Percentiles rank a stretch among this genome's conserved stretches.
Evolutionary conservation across 2,888 invertebrate genomes (phyloP).

Genomic region (Lydus trimaculatus): DNA sequence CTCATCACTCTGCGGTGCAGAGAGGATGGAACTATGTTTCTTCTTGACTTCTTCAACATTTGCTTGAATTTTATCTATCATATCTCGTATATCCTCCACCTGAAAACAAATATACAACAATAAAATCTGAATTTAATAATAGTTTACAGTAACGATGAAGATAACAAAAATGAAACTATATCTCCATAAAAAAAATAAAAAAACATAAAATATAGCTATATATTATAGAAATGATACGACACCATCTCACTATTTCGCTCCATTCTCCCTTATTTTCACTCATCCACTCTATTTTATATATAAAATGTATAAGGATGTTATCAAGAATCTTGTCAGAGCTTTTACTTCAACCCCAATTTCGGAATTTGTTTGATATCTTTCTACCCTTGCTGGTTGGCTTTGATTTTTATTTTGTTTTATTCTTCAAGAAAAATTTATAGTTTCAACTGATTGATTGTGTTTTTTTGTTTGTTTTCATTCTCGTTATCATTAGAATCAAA

Average conservation of each 20-base stretch:
- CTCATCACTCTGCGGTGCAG: conserved; percentile 98
- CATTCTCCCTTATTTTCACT: neutral
- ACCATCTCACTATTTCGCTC: neutral
- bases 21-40: conserved; percentile 99
- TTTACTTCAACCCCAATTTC: neutral
- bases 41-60: conserved; percentile 99
- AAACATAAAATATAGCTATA: too few relatives aligned
- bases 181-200: too few relatives aligned
- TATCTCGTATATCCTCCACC: conserved; percentile 99
- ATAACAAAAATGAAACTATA: too few relatives aligned
- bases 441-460: neutral
- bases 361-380: neutral
- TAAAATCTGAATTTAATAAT: neutral
- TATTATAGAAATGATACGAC: too few relatives aligned
- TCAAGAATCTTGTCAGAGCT: neutral
- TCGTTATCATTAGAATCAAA: neutral
- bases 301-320: neutral
- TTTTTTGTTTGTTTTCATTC: neutral
- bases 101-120: conserved; percentile 58
- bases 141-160: too few relatives aligned
- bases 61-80: conserved; percentile 99
- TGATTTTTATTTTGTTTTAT: neutral
- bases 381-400: neutral
- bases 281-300: neutral
- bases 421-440: neutral